Base-by-base conservation (phyloP, 2,113 vertebrate species). In the Asarcornis scutulata region DNA sequence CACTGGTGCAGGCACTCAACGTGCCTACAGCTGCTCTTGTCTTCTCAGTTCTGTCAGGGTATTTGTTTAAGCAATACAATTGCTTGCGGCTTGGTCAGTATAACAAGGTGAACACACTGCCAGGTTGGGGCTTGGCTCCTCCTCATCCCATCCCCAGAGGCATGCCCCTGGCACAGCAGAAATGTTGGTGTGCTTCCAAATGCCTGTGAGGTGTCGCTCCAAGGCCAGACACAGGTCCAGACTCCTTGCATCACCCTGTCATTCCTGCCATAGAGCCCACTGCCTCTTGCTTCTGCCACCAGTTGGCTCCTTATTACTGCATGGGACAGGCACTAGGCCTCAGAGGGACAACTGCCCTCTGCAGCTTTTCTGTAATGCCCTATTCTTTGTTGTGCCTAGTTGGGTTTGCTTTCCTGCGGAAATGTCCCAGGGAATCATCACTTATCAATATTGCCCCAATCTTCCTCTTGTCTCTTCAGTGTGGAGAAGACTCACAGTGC, bases 1-100 rank as follows among this genome's bases (percentile, higher is more conserved):
- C 88, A 68, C 31, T 48, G 0, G 63, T n/a, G 6, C 84, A 89
- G 75, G 64, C 76, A 23, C 76, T 96, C 18, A 1, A 73, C 76
- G 11, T 92, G 93, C 88, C 93, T 60, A 6, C 86, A 90, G 92
- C 88, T 93, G 93, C 96, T 91, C 62, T 8, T 56, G 36, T 46
- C 36, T 46, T 44, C 56, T 69, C 66, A 25, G 66, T 76, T 60
- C 87, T 13, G 1, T 36, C 85, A 27, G 76, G 63, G 11, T 74
- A 31, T 90, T 93, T 88, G 89, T 91, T 94, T 90, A 11, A 88
- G 69, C 85, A 91, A 74, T 67, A 80, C 67, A 62, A 56, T 48
- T 78, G 8, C 72, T 63, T 31, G n/a, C 18, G 85, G 22, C 52
- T 91, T 71, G 76, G 88, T 60, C 79, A 74, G 34, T 79, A 46